Evolutionary conservation across 92 coral and sea anemone species (phyloP).

Genomic region (Pocillopora grandis): DNA sequence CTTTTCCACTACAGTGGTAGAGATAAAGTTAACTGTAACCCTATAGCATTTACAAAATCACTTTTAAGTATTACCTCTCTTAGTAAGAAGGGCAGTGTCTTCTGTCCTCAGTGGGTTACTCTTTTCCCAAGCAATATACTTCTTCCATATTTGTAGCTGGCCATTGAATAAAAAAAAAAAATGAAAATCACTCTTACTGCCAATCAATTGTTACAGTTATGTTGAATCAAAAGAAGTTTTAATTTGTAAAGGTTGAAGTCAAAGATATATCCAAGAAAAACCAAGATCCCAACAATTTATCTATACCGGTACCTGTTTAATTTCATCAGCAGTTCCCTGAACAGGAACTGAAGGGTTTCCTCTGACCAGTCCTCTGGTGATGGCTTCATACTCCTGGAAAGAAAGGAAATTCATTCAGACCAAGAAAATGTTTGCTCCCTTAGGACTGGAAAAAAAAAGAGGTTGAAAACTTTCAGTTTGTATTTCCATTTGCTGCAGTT

Average conservation of each 20-base stretch:
- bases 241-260: background rate
- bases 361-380: slow-evolving; percentile 77
- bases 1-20: no score
- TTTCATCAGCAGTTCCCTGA: slow-evolving; percentile 90
- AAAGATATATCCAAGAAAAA: no score
- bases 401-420: background rate
- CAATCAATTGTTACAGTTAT: background rate
- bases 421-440: background rate
- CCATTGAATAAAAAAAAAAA: background rate
- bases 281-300: no score
- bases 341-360: slow-evolving; percentile 97
- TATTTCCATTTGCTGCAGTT: no score
- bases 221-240: background rate
- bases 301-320: slow-evolving; percentile 70
- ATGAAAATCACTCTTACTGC: background rate
- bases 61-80: slow-evolving; percentile 57
- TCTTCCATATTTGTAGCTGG: slow-evolving; percentile 98
- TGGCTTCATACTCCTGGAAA: slow-evolving; percentile 92
- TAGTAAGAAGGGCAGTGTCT: slow-evolving; percentile 80
- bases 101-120: slow-evolving; percentile 90
- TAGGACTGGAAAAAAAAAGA: background rate
- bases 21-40: background rate
- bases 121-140: slow-evolving; percentile 93
- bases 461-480: no score
- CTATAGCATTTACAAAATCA: background rate